Evolutionary conservation across 2,888 invertebrate genomes (phyloP).

Genomic region (Callyntrura sp.): DNA sequence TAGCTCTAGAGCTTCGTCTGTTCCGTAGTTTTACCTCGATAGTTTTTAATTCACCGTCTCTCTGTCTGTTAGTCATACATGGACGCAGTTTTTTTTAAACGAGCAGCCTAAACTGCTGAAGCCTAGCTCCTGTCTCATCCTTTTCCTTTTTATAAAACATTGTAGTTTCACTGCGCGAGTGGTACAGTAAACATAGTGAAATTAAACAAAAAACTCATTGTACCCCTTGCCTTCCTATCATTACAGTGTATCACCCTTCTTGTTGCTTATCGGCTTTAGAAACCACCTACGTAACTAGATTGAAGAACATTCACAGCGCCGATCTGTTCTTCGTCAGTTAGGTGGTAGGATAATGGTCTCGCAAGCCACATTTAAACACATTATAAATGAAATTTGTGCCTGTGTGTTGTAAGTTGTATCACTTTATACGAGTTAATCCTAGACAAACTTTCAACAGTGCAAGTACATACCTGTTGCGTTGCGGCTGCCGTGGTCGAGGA

Average conservation of each 20-base stretch:
- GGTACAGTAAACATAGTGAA: constrained; percentile 41
- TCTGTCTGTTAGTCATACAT: constrained; percentile 71
- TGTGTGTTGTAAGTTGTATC: constrained; percentile 7
- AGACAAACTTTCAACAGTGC: constrained; percentile 10
- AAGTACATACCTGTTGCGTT: constrained; percentile 22
- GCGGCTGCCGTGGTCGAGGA: constrained; percentile 47
- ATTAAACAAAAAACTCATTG: constrained; percentile 30
- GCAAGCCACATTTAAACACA: not conserved
- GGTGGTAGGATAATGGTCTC: not conserved
- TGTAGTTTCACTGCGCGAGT: constrained; percentile 24
- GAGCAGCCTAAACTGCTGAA: constrained; percentile 43
- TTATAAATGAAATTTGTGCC: constrained; percentile 27
- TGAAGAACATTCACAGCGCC: not conserved
- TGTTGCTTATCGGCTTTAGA: constrained; percentile 37
- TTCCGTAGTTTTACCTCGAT: constrained; percentile 23
- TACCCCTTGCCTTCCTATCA: not conserved
- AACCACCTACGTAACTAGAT: constrained; percentile 32
- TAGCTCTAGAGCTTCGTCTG: constrained; percentile 9
- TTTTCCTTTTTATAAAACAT: constrained; percentile 47
- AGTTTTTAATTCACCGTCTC: constrained; percentile 60
- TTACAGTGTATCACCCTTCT: constrained; percentile 53
- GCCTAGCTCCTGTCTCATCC: constrained; percentile 71
- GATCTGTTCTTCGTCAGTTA: not conserved
- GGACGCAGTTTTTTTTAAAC: constrained; percentile 57
- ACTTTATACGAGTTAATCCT: constrained; percentile 47